These are phyloP conservation scores for Arctocebus calabarensis DNA, from an alignment of 2,797 vertebrate genomes.

Conservation along the genomic window DNA sequence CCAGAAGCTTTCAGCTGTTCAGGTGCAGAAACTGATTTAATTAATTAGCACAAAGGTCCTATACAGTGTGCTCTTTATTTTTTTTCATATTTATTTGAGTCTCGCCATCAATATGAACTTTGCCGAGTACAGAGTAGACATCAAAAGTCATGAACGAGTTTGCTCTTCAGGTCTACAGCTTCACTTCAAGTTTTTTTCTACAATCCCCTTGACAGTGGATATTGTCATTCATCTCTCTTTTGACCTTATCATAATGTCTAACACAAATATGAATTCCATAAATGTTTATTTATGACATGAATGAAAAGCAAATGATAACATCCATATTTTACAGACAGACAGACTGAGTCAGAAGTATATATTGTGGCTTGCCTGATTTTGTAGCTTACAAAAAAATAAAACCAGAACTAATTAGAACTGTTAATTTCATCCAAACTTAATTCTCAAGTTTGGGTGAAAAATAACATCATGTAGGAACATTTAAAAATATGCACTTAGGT, in stretches of 20 bases:
- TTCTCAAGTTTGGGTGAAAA: neutral
- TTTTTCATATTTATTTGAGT: too few species aligned
- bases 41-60: neutral
- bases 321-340: neutral
- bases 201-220: neutral
- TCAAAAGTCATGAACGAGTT: neutral
- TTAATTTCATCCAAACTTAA: neutral
- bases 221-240: neutral
- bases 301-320: neutral
- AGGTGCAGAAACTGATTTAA: neutral
- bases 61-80: too few species aligned
- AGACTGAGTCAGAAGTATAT: neutral
- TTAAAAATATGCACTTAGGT: neutral
- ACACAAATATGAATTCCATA: neutral
- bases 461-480: neutral
- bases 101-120: neutral
- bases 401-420: neutral
- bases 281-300: neutral
- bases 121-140: neutral
- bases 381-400: slow-evolving; percentile 2
- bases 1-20: neutral
- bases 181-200: neutral
- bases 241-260: neutral
- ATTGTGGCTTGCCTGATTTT: neutral
- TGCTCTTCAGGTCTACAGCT: neutral